Conservation (phyloP, 2,113 vertebrate species). For the Tachysurus vachellii region DNA sequence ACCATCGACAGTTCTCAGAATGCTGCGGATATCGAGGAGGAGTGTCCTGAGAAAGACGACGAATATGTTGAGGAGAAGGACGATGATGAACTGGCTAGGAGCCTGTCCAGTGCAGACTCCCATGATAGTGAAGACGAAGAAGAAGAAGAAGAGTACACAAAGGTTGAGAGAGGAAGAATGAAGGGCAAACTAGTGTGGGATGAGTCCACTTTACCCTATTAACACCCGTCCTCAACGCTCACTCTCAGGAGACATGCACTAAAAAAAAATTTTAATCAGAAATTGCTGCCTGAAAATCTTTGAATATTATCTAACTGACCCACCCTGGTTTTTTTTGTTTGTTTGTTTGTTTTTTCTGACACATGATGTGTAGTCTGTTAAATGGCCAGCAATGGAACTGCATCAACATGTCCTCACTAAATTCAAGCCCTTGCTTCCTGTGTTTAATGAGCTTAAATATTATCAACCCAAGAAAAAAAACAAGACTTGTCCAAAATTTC, state of each 20-base stretch:
- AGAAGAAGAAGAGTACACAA: slow-evolving; percentile 77
- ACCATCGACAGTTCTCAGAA: slow-evolving; percentile 73
- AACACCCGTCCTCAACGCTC: slow-evolving; percentile 51
- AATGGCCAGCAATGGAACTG: slow-evolving; percentile 62
- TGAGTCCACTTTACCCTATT: slow-evolving; percentile 84
- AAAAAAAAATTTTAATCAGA: background rate
- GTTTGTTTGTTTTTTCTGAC: background rate
- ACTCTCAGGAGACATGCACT: slow-evolving; percentile 16
- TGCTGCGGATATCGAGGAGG: slow-evolving; percentile 53
- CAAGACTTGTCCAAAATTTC: background rate
- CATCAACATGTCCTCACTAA: slow-evolving; percentile 28
- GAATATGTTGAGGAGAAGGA: slow-evolving; percentile 63
- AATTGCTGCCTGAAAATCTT: slow-evolving; percentile 44
- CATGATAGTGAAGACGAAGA: slow-evolving; percentile 89
- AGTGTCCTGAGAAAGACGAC: slow-evolving; percentile 30
- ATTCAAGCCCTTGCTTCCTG: background rate
- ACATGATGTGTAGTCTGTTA: slow-evolving; percentile 58
- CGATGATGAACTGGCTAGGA: slow-evolving; percentile 79
- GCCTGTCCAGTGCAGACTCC: slow-evolving; percentile 83
- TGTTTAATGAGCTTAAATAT: slow-evolving; percentile 19
- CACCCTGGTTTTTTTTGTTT: slow-evolving; percentile 25
- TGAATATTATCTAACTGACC: slow-evolving; percentile 54
- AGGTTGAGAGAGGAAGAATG: slow-evolving; percentile 71
- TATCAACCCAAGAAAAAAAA: slow-evolving; percentile 21
- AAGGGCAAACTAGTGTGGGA: slow-evolving; percentile 88